Percentiles rank a stretch among this genome's conserved stretches.
Evolutionary conservation across 2,888 invertebrate genomes (phyloP).

Genomic region (Drosophila affinis): DNA sequence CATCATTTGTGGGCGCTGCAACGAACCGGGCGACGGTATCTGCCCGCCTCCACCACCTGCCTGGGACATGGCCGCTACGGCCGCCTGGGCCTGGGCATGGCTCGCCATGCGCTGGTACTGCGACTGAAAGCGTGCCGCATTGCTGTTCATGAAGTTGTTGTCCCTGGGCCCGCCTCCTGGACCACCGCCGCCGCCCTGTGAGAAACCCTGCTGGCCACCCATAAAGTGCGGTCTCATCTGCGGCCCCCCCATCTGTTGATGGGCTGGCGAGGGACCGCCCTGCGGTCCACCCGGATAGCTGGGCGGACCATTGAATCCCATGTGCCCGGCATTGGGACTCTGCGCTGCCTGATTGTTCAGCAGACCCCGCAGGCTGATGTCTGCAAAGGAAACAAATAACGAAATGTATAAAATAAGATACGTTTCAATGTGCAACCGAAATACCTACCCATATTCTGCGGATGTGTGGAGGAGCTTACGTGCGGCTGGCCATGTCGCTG

Average conservation of each 20-base stretch:
- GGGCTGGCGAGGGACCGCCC: conserved; percentile 81
- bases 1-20: conserved; percentile 82
- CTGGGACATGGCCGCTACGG: conserved; percentile 83
- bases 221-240: conserved; percentile 84
- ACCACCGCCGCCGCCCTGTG: conserved; percentile 80
- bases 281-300: conserved; percentile 83
- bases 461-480: conserved; percentile 88
- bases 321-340: conserved; percentile 81
- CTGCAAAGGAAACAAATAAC: conserved; percentile 57
- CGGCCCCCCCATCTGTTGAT: conserved; percentile 81
- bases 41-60: conserved; percentile 76
- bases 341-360: conserved; percentile 84
- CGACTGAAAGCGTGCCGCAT: conserved; percentile 82
- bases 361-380: conserved; percentile 84
- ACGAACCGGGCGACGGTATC: conserved; percentile 81
- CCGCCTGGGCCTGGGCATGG: conserved; percentile 87
- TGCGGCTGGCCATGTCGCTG: conserved; percentile 85
- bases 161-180: conserved; percentile 81
- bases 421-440: not conserved
- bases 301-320: conserved; percentile 82
- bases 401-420: conserved; percentile 11
- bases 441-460: conserved; percentile 86
- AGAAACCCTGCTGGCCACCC: conserved; percentile 83
- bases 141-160: conserved; percentile 84
- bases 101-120: conserved; percentile 83